Conservation (phyloP, 2,797 vertebrate species). For the Ceryle rudis region DNA sequence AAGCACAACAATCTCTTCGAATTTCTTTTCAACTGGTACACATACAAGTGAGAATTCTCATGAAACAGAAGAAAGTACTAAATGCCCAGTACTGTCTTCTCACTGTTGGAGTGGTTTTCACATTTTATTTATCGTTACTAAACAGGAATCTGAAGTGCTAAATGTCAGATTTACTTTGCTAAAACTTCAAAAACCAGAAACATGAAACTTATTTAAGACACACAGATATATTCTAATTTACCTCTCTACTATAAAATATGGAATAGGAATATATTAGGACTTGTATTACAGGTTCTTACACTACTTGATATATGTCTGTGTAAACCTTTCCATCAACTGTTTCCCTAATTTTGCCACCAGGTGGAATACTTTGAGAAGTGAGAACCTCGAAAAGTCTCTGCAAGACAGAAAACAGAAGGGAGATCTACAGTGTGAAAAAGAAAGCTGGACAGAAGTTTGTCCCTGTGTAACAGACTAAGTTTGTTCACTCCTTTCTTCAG, state of each 20-base stretch:
- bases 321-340: not conserved
- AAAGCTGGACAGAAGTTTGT: not conserved
- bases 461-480: not conserved
- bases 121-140: not conserved
- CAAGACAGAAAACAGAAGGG: not conserved
- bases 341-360: constrained; percentile 51
- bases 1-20: not conserved
- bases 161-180: not conserved
- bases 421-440: not conserved
- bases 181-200: not conserved
- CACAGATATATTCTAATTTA: not conserved
- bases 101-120: not conserved
- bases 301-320: not conserved
- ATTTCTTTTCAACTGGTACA: not conserved
- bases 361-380: constrained; percentile 31
- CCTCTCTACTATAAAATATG: not conserved
- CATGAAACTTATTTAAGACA: not conserved
- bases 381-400: not conserved
- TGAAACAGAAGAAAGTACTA: not conserved
- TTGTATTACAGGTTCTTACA: not conserved
- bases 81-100: not conserved
- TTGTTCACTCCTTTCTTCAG: not conserved
- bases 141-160: not conserved
- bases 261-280: constrained; percentile 9
- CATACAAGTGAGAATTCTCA: not conserved